phyloP scores from a whole-genome alignment of 2,113 vertebrate species.

The Limnothrissa miodon region DNA sequence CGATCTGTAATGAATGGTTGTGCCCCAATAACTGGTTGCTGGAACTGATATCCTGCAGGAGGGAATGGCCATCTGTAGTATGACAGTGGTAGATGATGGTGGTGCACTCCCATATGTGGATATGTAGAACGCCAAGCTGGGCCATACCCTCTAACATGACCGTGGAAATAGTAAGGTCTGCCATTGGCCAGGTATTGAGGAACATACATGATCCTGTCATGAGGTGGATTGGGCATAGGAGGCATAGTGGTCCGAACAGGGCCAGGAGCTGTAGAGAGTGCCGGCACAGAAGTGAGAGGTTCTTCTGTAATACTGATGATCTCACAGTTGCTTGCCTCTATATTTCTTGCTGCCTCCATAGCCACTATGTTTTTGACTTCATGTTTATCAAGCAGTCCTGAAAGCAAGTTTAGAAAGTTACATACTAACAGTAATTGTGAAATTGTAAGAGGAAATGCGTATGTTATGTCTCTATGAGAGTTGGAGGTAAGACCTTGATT shows the following conservation, averaged over 20 bases:
- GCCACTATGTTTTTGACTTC: not conserved
- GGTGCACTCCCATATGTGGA: not conserved
- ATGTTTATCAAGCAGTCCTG: not conserved
- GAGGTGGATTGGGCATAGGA: not conserved
- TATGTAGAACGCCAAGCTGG: not conserved
- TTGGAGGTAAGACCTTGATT: not conserved
- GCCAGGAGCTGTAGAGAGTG: not conserved
- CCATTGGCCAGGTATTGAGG: not conserved
- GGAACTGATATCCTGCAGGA: constrained; percentile 10
- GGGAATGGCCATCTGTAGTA: not conserved
- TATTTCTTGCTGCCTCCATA: not conserved
- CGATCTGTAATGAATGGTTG: not conserved
- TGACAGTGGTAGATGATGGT: not conserved
- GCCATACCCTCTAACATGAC: not conserved
- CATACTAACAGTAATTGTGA: not conserved
- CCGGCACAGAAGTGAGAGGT: not conserved
- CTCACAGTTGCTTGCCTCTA: not conserved
- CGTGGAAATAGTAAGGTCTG: not conserved
- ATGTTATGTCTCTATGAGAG: too few species aligned
- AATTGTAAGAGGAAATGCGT: not conserved
- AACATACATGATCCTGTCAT: not conserved
- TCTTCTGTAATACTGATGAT: not conserved
- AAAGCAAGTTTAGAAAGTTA: not conserved
- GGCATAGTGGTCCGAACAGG: not conserved
- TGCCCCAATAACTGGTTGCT: not conserved